These are phyloP conservation scores for Baronia brevicornis DNA, from an alignment of 2,888 invertebrate genomes.

Conservation along the genomic window DNA sequence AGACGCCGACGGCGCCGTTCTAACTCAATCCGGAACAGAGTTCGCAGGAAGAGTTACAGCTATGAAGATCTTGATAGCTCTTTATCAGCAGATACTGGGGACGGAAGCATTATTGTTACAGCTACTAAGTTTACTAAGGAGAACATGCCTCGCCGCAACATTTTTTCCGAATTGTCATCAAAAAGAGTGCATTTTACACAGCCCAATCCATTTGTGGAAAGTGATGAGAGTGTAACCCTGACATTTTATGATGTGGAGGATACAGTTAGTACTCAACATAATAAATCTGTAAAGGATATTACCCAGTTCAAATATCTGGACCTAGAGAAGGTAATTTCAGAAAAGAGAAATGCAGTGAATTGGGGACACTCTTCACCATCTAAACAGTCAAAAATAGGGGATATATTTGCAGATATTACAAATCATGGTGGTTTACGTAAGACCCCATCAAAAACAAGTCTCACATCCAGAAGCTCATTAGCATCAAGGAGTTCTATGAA, in stretches of 20 bases:
- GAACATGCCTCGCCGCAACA: constrained; percentile 60
- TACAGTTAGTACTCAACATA: constrained; percentile 34
- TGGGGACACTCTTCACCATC: constrained; percentile 60
- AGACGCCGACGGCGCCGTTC: constrained; percentile 43
- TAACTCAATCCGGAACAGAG: constrained; percentile 37
- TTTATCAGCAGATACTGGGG: constrained; percentile 74
- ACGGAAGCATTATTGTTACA: constrained; percentile 71
- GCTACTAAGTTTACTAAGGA: constrained; percentile 65
- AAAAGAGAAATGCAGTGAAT: constrained; percentile 47
- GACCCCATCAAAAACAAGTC: constrained; percentile 58
- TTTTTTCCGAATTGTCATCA: constrained; percentile 51
- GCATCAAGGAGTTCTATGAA: constrained; percentile 44
- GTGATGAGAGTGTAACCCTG: constrained; percentile 67
- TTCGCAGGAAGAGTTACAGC: constrained; percentile 47
- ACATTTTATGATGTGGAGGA: constrained; percentile 66
- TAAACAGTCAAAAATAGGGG: constrained; percentile 53
- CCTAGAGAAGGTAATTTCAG: constrained; percentile 46
- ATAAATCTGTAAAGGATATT: constrained; percentile 40
- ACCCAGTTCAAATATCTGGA: constrained; percentile 65
- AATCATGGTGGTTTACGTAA: constrained; percentile 45
- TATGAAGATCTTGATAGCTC: constrained; percentile 77
- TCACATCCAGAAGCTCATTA: constrained; percentile 49
- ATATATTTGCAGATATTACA: constrained; percentile 48
- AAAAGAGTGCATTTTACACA: constrained; percentile 68
- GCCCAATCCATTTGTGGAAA: constrained; percentile 61